Evolutionary conservation across 2,797 vertebrate species (phyloP).

Genomic region (Hoplostethus atlanticus): DNA sequence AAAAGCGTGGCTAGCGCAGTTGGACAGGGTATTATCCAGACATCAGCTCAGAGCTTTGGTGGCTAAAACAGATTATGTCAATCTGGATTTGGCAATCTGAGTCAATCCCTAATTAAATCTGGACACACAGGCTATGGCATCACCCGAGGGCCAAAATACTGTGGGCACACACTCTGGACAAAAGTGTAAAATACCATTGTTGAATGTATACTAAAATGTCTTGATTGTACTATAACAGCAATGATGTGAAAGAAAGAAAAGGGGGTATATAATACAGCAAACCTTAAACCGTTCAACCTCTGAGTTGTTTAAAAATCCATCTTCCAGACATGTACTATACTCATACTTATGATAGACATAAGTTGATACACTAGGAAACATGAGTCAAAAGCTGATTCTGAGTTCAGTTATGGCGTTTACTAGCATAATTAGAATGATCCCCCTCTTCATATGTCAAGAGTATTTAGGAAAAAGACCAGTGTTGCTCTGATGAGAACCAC

Average conservation of each 20-base stretch:
- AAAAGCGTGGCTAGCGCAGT: slow-evolving; percentile 4
- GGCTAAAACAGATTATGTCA: slow-evolving; percentile 71
- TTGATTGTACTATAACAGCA: not conserved
- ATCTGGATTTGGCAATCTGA: slow-evolving; percentile 61
- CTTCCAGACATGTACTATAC: too few relatives aligned
- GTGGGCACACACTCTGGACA: not conserved
- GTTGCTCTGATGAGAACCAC: not conserved
- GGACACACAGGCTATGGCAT: slow-evolving; percentile 38
- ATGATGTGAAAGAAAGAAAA: too few relatives aligned
- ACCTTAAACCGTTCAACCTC: too few relatives aligned
- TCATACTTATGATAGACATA: too few relatives aligned
- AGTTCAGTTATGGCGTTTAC: too few relatives aligned
- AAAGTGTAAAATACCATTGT: not conserved
- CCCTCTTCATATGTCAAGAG: too few relatives aligned
- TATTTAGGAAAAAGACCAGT: not conserved
- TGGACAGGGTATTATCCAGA: slow-evolving; percentile 19
- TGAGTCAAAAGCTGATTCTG: too few relatives aligned
- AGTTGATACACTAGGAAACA: too few relatives aligned
- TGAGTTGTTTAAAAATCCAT: too few relatives aligned
- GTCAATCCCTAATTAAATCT: slow-evolving; percentile 70
- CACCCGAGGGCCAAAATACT: slow-evolving; percentile 31
- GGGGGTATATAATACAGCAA: too few relatives aligned
- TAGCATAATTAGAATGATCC: too few relatives aligned
- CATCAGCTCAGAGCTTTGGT: slow-evolving; percentile 24
- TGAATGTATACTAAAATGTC: too few relatives aligned